Evolutionary conservation across 2,113 vertebrate genomes (phyloP).

Genomic region (Stigmatopora argus): DNA sequence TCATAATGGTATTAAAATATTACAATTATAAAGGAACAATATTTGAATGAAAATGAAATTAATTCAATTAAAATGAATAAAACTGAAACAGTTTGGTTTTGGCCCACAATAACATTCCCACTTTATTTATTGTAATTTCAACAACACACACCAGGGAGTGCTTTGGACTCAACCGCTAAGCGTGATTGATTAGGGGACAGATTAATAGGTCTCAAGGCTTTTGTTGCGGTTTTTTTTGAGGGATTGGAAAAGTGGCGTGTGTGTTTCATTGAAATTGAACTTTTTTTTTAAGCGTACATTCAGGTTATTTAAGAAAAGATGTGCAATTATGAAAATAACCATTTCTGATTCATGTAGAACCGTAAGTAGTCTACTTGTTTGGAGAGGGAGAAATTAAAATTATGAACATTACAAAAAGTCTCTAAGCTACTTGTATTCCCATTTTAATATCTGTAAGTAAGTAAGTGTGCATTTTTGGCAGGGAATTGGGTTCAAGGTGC

Average conservation of each 20-base stretch:
- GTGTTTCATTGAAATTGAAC: neutral
- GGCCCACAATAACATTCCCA: too few species aligned
- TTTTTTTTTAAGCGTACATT: neutral
- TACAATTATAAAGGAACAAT: too few species aligned
- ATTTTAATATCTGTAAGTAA: neutral
- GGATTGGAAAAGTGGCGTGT: neutral
- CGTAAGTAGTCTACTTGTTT: neutral
- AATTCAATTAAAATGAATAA: too few species aligned
- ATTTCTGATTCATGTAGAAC: neutral
- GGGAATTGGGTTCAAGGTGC: neutral
- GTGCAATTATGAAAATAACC: neutral
- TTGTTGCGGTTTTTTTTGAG: neutral
- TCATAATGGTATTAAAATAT: too few species aligned
- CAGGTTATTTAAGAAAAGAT: neutral
- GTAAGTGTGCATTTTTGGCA: neutral
- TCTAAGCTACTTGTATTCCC: neutral
- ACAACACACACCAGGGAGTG: too few species aligned
- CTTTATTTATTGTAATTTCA: too few species aligned
- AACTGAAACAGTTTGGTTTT: too few species aligned
- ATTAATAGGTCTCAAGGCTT: neutral
- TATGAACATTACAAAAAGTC: neutral
- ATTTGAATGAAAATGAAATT: too few species aligned
- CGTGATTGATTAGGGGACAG: neutral
- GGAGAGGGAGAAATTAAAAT: neutral
- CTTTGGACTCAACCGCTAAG: too few species aligned